Conservation (phyloP, 2,113 vertebrate genomes). For the Melanotaenia duboulayi region DNA sequence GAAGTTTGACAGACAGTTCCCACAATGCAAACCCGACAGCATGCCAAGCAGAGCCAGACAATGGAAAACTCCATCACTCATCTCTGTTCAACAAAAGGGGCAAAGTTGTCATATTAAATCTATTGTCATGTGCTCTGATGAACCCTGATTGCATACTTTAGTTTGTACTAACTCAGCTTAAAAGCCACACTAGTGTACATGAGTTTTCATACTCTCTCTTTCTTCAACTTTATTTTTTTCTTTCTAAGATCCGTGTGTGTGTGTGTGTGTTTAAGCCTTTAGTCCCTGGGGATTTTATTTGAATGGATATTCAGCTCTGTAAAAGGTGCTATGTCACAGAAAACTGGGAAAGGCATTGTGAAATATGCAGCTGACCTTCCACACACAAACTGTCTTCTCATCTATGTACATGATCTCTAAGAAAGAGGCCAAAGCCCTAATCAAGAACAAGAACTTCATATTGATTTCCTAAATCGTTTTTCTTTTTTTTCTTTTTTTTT, state of each 20-base stretch:
- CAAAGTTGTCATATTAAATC: conserved; percentile 33
- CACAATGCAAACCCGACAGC: conserved; percentile 32
- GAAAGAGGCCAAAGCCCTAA: conserved; percentile 35
- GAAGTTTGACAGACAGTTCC: conserved; percentile 50
- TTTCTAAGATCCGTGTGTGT: not conserved
- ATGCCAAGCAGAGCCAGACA: conserved; percentile 25
- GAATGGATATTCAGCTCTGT: conserved; percentile 43
- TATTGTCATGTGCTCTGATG: conserved; percentile 38
- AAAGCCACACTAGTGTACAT: conserved; percentile 5
- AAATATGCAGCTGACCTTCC: conserved; percentile 53
- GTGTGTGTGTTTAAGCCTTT: not conserved
- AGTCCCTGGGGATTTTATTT: conserved; percentile 39
- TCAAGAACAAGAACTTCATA: conserved; percentile 47
- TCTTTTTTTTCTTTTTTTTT: conserved; percentile 34
- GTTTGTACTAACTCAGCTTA: conserved; percentile 31
- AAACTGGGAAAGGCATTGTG: conserved; percentile 20
- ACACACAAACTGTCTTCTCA: conserved; percentile 24
- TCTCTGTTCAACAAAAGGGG: conserved; percentile 32
- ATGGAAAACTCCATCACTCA: conserved; percentile 10
- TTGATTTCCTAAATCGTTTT: conserved; percentile 55
- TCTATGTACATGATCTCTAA: conserved; percentile 29
- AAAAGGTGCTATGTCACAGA: conserved; percentile 36
- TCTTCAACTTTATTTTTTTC: not conserved
- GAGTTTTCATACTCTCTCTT: conserved; percentile 9
- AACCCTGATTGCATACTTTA: conserved; percentile 24